Conservation (phyloP, 2,888 invertebrate species). For the Morpho deidamia region DNA sequence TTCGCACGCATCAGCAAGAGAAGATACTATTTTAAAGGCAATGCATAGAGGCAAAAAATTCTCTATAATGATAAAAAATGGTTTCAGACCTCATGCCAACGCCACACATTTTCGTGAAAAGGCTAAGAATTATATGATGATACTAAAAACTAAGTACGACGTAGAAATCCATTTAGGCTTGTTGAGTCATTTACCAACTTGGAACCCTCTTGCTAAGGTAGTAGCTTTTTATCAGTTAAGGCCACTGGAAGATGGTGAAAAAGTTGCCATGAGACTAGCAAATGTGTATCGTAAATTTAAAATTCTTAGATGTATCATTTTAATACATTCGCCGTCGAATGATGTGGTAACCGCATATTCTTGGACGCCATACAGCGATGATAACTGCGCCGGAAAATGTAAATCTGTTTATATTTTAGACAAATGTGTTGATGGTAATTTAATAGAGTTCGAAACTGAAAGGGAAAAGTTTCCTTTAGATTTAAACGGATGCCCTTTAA, state of each 20-base stretch:
- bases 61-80: slow-evolving; percentile 74
- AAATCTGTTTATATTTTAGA: slow-evolving; percentile 60
- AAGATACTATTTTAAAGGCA: slow-evolving; percentile 58
- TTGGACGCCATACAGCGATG: slow-evolving; percentile 64
- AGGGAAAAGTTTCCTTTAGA: slow-evolving; percentile 59
- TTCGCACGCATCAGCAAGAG: slow-evolving; percentile 59
- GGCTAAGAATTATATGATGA: slow-evolving; percentile 76
- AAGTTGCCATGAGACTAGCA: slow-evolving; percentile 54
- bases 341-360: slow-evolving; percentile 59
- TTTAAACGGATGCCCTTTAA: slow-evolving; percentile 63
- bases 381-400: slow-evolving; percentile 63
- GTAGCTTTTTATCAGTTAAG: slow-evolving; percentile 61
- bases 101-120: slow-evolving; percentile 75
- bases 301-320: slow-evolving; percentile 59
- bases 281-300: slow-evolving; percentile 58
- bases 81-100: slow-evolving; percentile 66
- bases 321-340: slow-evolving; percentile 48
- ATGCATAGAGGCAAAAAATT: slow-evolving; percentile 66
- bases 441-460: slow-evolving; percentile 44
- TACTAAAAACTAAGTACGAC: slow-evolving; percentile 68
- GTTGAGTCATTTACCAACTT: slow-evolving; percentile 66
- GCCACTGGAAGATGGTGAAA: slow-evolving; percentile 42
- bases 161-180: slow-evolving; percentile 64
- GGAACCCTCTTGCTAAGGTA: slow-evolving; percentile 73
- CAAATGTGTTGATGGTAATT: slow-evolving; percentile 46